Percentiles rank a stretch among this genome's conserved stretches.
Evolutionary conservation across 2,888 invertebrate genomes (phyloP).

Genomic region (Stegana nigrithorax): DNA sequence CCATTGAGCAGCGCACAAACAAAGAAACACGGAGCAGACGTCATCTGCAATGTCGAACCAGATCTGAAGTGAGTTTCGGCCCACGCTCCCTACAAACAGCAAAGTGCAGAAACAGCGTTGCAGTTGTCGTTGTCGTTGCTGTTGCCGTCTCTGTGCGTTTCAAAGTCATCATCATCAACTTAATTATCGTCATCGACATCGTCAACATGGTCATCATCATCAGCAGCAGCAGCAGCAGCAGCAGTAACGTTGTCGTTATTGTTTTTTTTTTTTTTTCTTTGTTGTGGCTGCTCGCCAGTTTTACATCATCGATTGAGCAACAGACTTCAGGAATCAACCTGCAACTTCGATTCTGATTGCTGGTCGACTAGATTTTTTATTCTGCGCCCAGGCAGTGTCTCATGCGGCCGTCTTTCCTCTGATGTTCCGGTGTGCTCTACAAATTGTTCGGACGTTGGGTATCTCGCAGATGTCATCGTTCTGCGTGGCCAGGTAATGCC

Average conservation of each 20-base stretch:
- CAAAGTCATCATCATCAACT: background rate
- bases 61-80: constrained; percentile 36
- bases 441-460: background rate
- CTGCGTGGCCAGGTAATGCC: background rate
- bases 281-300: background rate
- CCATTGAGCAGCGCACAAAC: no score
- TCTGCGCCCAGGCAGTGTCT: background rate
- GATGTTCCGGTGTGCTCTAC: background rate
- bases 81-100: constrained; percentile 50
- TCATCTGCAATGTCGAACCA: no score
- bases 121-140: background rate
- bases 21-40: no score
- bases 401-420: background rate
- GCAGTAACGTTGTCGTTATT: constrained; percentile 1
- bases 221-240: background rate
- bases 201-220: background rate
- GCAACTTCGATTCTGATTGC: constrained; percentile 28
- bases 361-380: constrained; percentile 1
- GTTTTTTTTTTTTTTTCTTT: background rate
- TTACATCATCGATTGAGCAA: constrained; percentile 3
- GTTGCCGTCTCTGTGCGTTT: background rate
- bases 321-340: constrained; percentile 41
- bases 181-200: background rate
- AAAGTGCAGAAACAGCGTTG: background rate
- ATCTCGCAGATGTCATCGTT: constrained; percentile 3